phyloP scores from a whole-genome alignment of 2,113 vertebrate genomes.

The Sinocyclocheilus grahami region DNA sequence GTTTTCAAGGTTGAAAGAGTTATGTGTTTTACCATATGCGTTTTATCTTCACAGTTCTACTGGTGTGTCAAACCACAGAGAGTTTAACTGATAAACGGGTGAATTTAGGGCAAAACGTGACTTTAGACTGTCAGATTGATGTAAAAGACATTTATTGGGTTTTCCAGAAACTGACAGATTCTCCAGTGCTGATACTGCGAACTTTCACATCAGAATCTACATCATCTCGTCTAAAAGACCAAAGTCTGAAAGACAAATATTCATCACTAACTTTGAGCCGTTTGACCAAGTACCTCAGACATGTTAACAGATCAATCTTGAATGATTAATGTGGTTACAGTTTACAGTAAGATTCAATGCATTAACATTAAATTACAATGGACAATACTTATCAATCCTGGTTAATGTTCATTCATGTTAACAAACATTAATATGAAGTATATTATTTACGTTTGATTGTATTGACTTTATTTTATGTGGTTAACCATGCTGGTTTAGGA shows the following conservation, averaged over 20 bases:
- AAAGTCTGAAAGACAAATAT: constrained; percentile 3
- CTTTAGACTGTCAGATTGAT: constrained; percentile 28
- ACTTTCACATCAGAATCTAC: rapidly evolving
- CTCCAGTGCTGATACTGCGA: constrained; percentile 15
- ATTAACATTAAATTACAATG: background rate
- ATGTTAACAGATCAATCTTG: background rate
- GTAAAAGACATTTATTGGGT: constrained; percentile 6
- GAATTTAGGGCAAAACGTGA: constrained; percentile 44
- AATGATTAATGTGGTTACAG: background rate
- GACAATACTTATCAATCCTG: background rate
- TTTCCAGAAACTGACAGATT: background rate
- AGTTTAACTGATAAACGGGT: constrained; percentile 22
- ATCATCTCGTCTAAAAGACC: rapidly evolving
- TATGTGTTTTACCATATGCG: background rate
- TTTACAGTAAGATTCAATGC: background rate
- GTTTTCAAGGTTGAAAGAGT: no score
- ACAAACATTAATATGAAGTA: background rate
- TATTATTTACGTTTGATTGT: background rate
- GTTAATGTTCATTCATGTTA: background rate
- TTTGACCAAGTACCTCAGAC: background rate
- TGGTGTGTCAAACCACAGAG: constrained; percentile 33
- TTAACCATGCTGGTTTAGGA: background rate
- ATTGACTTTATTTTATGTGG: background rate
- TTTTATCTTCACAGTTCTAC: constrained; percentile 20
- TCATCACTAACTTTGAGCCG: background rate